Evolutionary conservation across 2,888 invertebrate genomes (phyloP).

Genomic region (Scaptomyza tumidula): DNA sequence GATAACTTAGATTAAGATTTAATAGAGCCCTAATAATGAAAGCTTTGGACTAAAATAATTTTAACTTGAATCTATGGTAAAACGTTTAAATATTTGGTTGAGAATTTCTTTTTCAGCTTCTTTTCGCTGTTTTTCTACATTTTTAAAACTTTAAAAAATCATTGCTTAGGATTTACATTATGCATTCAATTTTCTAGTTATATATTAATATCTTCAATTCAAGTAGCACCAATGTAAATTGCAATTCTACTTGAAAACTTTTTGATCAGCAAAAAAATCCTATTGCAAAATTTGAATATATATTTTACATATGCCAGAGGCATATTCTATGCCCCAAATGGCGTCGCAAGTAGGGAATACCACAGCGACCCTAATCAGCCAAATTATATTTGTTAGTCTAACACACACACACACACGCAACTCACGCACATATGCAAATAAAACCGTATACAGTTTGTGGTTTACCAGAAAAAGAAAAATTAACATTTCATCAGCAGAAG

Average conservation of each 20-base stretch:
- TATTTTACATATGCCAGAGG: slow-evolving; percentile 46
- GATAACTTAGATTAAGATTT: too few species aligned
- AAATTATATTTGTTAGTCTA: slow-evolving; percentile 43
- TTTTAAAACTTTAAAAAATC: background rate
- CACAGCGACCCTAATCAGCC: slow-evolving; percentile 42
- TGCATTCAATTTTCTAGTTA: background rate
- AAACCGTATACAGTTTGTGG: slow-evolving; percentile 34
- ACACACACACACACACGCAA: slow-evolving; percentile 1
- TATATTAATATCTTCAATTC: slow-evolving; percentile 15
- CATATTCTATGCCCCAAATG: background rate
- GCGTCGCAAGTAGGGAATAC: background rate
- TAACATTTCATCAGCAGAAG: slow-evolving; percentile 49
- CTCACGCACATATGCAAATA: slow-evolving; percentile 49
- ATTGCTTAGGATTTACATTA: slow-evolving; percentile 3
- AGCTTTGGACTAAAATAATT: too few species aligned
- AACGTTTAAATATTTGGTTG: too few species aligned
- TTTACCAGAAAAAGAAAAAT: slow-evolving; percentile 37
- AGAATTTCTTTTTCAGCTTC: too few species aligned
- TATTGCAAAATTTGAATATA: slow-evolving; percentile 30
- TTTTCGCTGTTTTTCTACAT: too few species aligned
- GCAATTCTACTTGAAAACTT: slow-evolving; percentile 2
- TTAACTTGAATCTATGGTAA: too few species aligned
- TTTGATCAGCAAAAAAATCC: slow-evolving; percentile 1
- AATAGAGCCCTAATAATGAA: too few species aligned
- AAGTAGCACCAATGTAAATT: slow-evolving; percentile 10